phyloP scores from a whole-genome alignment of 2,113 vertebrate species.

The Beaufortia kweichowensis region DNA sequence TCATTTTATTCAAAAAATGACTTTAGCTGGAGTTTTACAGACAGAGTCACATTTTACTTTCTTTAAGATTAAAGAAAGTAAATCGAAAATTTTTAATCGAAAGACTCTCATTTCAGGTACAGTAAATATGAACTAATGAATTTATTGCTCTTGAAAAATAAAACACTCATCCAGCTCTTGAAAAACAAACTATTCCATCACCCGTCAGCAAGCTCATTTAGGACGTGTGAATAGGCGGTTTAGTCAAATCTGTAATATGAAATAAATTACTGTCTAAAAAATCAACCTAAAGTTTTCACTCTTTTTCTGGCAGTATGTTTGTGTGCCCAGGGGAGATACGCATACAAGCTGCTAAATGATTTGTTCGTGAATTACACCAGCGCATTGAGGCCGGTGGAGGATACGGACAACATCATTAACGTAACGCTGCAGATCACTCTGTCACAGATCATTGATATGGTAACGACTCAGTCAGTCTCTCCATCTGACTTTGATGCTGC shows the following conservation, averaged over 20 bases:
- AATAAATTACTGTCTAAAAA: neutral
- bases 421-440: slow-evolving; percentile 89
- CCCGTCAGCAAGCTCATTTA: neutral
- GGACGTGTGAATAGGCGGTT: neutral
- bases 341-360: slow-evolving; percentile 82
- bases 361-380: slow-evolving; percentile 87
- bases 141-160: neutral
- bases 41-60: too few relatives aligned
- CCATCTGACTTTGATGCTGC: too few relatives aligned
- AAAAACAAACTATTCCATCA: slow-evolving; percentile 1
- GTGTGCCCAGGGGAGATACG: slow-evolving; percentile 78
- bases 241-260: neutral
- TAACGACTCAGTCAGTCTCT: slow-evolving; percentile 60
- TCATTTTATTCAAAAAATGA: too few relatives aligned
- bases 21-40: too few relatives aligned
- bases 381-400: slow-evolving; percentile 84
- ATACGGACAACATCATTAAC: slow-evolving; percentile 85
- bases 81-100: too few relatives aligned
- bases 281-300: slow-evolving; percentile 14
- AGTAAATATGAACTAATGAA: neutral
- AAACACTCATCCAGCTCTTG: neutral
- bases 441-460: slow-evolving; percentile 95
- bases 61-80: too few relatives aligned
- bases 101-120: too few relatives aligned
- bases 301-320: slow-evolving; percentile 66